A percentile compares a stretch with the other conserved stretches of the same genome.
Evolutionary conservation across 1,140 invertebrate genomes (phyloP).

Genomic region (Penaeus indicus): DNA sequence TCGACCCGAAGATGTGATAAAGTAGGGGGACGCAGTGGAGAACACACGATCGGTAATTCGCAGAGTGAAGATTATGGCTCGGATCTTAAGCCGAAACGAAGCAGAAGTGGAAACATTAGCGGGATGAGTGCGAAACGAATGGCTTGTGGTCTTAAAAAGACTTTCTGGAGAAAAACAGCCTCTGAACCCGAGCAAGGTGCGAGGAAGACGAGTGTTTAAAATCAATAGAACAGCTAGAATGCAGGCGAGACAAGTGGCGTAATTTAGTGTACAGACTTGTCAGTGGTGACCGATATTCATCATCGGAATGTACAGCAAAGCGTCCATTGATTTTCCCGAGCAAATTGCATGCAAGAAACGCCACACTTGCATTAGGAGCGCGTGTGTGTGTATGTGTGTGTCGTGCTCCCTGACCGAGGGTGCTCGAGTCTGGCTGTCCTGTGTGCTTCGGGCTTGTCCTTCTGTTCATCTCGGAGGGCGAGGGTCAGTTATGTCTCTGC

Average conservation of each 20-base stretch:
- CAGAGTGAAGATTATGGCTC: slow-evolving; percentile 2
- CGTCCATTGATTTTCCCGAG: slow-evolving; percentile 18
- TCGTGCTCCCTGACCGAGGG: slow-evolving; percentile 13
- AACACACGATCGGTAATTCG: slow-evolving; percentile 9
- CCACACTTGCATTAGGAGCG: not conserved
- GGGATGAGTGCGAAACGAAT: not conserved
- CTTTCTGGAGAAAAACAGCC: slow-evolving; percentile 37
- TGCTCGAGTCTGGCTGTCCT: slow-evolving; percentile 30
- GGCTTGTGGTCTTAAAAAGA: not conserved
- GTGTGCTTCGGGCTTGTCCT: not conserved
- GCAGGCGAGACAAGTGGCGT: slow-evolving; percentile 29
- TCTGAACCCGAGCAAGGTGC: slow-evolving; percentile 27
- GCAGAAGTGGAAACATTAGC: not conserved
- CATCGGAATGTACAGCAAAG: slow-evolving; percentile 18
- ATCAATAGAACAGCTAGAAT: slow-evolving; percentile 46
- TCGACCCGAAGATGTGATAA: slow-evolving; percentile 47
- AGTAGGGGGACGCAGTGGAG: not conserved
- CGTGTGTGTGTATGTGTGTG: slow-evolving; percentile 27
- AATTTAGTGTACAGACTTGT: not conserved
- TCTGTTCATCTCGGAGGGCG: not conserved
- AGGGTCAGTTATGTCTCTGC: too few species aligned
- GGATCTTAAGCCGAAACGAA: not conserved
- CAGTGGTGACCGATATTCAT: slow-evolving; percentile 9
- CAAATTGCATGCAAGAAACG: not conserved
- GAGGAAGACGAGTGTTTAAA: slow-evolving; percentile 37